Evolutionary conservation across 2,113 vertebrate genomes (phyloP).

Genomic region (Rutilus rutilus): DNA sequence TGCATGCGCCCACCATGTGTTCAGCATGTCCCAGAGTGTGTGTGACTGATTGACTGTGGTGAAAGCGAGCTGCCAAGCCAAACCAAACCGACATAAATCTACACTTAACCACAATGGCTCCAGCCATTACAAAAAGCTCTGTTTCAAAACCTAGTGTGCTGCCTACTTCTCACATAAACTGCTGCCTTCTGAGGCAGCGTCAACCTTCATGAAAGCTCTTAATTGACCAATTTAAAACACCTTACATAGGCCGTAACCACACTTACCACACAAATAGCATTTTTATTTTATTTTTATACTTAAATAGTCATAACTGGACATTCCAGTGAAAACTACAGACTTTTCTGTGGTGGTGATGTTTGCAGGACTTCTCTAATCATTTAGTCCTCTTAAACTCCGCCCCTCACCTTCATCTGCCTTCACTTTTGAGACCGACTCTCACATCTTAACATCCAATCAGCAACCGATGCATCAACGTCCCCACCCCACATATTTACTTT

Average conservation of each 20-base stretch:
- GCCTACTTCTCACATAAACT: background rate
- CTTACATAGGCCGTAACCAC: background rate
- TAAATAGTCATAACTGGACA: too few species aligned
- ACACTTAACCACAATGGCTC: constrained; percentile 45
- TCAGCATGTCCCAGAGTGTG: background rate
- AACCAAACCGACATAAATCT: constrained; percentile 40
- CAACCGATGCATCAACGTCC: background rate
- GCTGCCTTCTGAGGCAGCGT: background rate
- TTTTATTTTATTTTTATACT: too few species aligned
- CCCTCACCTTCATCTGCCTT: background rate
- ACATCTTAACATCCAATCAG: background rate
- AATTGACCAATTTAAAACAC: background rate
- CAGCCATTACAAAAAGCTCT: constrained; percentile 25
- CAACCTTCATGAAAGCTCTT: background rate
- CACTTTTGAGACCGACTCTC: background rate
- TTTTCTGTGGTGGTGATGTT: too few species aligned
- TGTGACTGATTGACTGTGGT: constrained; percentile 48
- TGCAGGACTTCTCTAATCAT: too few species aligned
- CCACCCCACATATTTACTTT: background rate
- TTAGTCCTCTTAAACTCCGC: too few species aligned
- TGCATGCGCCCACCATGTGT: constrained; percentile 21
- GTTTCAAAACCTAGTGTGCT: constrained; percentile 1
- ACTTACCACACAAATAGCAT: background rate
- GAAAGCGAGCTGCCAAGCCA: constrained; percentile 45
- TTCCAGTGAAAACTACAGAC: too few species aligned